Evolutionary conservation across 2,888 invertebrate genomes (phyloP).

Genomic region (Eurytoma californica): DNA sequence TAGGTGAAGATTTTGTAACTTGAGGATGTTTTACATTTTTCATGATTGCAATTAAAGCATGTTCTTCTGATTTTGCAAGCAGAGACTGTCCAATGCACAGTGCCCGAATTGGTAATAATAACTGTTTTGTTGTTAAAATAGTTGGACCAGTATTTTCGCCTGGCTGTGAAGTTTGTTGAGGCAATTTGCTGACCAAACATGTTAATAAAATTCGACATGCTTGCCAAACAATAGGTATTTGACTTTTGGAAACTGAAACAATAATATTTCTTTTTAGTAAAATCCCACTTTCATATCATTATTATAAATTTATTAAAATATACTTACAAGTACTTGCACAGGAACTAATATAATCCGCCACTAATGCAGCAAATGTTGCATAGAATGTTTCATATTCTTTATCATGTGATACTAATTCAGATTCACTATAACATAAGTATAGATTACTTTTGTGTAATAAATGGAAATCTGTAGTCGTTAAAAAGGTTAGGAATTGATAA

Average conservation of each 20-base stretch:
- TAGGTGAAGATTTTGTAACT: conserved; percentile 74
- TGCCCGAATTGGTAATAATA: conserved; percentile 82
- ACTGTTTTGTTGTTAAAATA: conserved; percentile 76
- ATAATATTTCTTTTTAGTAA: not conserved
- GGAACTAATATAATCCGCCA: conserved; percentile 89
- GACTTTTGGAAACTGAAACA: conserved; percentile 81
- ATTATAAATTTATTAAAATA: not conserved
- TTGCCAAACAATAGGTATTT: conserved; percentile 81
- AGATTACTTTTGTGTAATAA: conserved; percentile 1
- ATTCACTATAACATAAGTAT: conserved; percentile 82
- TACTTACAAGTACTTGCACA: conserved; percentile 85
- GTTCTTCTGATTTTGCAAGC: conserved; percentile 85
- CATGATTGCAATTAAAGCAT: conserved; percentile 85
- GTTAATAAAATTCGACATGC: conserved; percentile 83
- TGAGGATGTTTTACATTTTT: conserved; percentile 82
- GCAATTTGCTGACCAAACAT: conserved; percentile 78
- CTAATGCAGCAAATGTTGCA: conserved; percentile 89
- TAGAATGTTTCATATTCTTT: conserved; percentile 90
- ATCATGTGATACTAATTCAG: conserved; percentile 89
- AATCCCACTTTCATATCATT: not conserved
- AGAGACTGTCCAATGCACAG: conserved; percentile 84
- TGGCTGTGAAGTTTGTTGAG: conserved; percentile 67
- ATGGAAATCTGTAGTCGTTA: not conserved
- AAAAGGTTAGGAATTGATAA: not conserved
- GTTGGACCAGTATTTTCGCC: conserved; percentile 69